These are phyloP conservation scores for Papilio protenor DNA, from an alignment of 2,888 invertebrate species.

Conservation along the genomic window DNA sequence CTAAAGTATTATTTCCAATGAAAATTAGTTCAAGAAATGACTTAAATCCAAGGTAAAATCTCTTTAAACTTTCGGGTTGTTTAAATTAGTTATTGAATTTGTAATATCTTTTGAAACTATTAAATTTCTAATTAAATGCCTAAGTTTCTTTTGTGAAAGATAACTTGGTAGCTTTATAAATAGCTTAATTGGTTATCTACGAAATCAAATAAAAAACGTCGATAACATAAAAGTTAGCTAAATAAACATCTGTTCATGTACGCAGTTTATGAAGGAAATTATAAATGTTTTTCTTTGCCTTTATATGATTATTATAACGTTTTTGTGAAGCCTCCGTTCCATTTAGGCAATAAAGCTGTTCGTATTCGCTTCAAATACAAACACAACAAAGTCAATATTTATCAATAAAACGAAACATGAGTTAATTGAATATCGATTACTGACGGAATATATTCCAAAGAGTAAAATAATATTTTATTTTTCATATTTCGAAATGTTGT, in stretches of 20 bases:
- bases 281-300: neutral
- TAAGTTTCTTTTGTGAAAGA: neutral
- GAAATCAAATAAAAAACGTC: neutral
- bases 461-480: neutral
- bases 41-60: neutral
- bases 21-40: neutral
- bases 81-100: neutral
- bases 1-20: neutral
- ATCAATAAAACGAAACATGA: constrained; percentile 3
- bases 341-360: neutral
- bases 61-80: neutral
- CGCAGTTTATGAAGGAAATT: neutral
- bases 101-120: neutral
- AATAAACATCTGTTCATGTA: neutral
- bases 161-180: neutral
- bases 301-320: neutral
- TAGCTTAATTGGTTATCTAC: neutral
- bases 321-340: neutral
- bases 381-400: constrained; percentile 11
- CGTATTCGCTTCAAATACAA: neutral
- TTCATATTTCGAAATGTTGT: neutral
- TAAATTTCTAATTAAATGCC: neutral
- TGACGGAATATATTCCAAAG: neutral
- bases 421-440: neutral
- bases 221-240: neutral